phyloP scores from a whole-genome alignment of 1,140 invertebrate genomes.

The Bombus polaris region DNA sequence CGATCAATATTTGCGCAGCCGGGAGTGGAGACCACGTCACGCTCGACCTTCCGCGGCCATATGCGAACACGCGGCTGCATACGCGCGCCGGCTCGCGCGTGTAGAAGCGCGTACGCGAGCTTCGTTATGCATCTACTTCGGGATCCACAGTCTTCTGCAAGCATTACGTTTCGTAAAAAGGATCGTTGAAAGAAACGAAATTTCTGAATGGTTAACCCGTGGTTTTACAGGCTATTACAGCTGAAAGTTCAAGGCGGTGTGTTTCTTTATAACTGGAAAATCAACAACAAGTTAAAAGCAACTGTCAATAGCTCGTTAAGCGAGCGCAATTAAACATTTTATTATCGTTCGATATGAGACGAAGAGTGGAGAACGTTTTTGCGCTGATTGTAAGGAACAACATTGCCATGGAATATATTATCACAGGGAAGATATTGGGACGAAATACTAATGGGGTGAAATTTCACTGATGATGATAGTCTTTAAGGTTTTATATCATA shows the following conservation, averaged over 20 bases:
- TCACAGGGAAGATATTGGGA: no score
- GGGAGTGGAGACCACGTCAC: constrained; percentile 76
- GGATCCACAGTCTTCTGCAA: not conserved
- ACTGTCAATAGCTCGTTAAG: not conserved
- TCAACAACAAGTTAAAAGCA: no score
- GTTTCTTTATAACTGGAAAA: no score
- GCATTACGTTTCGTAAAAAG: not conserved
- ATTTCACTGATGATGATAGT: no score
- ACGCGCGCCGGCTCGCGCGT: constrained; percentile 45
- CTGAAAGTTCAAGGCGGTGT: no score
- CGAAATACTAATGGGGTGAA: no score
- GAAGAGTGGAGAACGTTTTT: not conserved
- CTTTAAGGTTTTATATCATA: no score
- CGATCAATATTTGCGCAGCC: constrained; percentile 81
- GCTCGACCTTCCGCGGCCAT: constrained; percentile 78
- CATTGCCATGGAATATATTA: no score
- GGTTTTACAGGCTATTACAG: no score
- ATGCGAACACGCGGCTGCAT: constrained; percentile 70
- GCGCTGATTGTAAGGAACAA: no score
- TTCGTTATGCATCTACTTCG: not conserved
- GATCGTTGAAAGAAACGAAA: no score
- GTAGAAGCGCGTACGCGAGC: not conserved
- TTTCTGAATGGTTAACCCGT: not conserved
- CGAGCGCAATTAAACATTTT: not conserved
- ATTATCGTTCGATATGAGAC: not conserved